Evolutionary conservation across 2,113 vertebrate genomes (phyloP).

Genomic region (Nipponia nippon): DNA sequence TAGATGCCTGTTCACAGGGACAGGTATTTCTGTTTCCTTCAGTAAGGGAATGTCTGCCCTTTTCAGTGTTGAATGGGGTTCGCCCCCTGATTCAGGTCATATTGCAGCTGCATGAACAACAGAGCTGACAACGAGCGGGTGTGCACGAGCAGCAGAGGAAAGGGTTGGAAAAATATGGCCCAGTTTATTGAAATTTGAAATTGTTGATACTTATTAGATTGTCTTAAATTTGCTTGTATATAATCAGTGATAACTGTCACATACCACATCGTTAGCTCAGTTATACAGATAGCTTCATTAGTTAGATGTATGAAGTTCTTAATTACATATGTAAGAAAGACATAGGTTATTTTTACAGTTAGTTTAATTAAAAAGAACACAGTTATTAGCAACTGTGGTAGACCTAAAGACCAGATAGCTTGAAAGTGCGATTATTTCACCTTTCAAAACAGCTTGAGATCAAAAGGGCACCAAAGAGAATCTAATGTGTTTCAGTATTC

Average conservation of each 20-base stretch:
- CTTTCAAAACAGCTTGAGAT: neutral
- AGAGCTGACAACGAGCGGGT: neutral
- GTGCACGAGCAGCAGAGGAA: neutral
- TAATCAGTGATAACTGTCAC: neutral
- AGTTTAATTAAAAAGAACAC: neutral
- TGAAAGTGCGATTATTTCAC: neutral
- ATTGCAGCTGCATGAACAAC: neutral
- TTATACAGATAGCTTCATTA: neutral
- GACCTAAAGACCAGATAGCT: neutral
- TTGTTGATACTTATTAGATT: neutral
- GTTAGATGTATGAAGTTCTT: neutral
- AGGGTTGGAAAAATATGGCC: neutral
- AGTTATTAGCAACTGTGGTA: neutral
- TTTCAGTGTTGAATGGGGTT: neutral
- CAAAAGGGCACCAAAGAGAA: neutral
- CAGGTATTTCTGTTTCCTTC: neutral
- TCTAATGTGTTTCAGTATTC: neutral
- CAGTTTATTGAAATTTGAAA: neutral
- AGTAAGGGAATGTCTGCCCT: neutral
- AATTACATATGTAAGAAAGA: neutral
- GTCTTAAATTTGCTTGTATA: neutral
- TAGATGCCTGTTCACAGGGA: neutral
- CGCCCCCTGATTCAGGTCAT: neutral
- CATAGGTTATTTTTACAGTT: neutral
- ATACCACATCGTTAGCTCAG: neutral